Conservation (phyloP, 1,140 invertebrate species). For the Neodiprion pinetum region DNA sequence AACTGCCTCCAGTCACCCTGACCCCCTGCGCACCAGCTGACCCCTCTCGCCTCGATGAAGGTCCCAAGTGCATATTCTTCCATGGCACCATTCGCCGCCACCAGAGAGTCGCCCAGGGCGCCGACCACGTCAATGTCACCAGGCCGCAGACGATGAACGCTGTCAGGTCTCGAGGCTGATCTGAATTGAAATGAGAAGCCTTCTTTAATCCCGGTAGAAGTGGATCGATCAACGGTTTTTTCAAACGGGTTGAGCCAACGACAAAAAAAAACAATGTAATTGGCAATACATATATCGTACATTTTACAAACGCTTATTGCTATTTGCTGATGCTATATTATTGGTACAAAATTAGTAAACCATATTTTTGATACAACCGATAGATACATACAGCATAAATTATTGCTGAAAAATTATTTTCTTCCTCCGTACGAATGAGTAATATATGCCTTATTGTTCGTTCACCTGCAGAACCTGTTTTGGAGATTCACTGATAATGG, state of each 20-base stretch:
- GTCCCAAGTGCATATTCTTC: constrained; percentile 76
- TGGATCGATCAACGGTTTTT: not conserved
- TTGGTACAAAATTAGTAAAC: too few relatives aligned
- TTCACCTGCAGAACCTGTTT: too few relatives aligned
- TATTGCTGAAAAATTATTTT: too few relatives aligned
- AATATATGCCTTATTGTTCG: too few relatives aligned
- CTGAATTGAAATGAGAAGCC: constrained; percentile 28
- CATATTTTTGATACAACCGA: too few relatives aligned
- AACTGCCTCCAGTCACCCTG: constrained; percentile 72
- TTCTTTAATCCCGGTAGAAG: not conserved
- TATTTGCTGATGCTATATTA: too few relatives aligned
- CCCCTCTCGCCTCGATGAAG: constrained; percentile 78
- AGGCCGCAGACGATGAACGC: constrained; percentile 72
- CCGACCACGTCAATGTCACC: constrained; percentile 81
- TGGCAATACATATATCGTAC: not conserved
- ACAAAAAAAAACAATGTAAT: constrained; percentile 5
- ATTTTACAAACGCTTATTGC: not conserved
- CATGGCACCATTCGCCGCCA: constrained; percentile 78
- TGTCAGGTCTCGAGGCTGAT: constrained; percentile 50
- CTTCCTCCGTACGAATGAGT: too few relatives aligned
- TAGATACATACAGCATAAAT: too few relatives aligned
- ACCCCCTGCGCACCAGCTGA: constrained; percentile 80
- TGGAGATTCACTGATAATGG: too few relatives aligned
- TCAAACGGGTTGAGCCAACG: not conserved
- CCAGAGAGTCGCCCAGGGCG: constrained; percentile 80